Base-by-base conservation (phyloP, 1,140 invertebrate genomes). In the Bombus huntii region DNA sequence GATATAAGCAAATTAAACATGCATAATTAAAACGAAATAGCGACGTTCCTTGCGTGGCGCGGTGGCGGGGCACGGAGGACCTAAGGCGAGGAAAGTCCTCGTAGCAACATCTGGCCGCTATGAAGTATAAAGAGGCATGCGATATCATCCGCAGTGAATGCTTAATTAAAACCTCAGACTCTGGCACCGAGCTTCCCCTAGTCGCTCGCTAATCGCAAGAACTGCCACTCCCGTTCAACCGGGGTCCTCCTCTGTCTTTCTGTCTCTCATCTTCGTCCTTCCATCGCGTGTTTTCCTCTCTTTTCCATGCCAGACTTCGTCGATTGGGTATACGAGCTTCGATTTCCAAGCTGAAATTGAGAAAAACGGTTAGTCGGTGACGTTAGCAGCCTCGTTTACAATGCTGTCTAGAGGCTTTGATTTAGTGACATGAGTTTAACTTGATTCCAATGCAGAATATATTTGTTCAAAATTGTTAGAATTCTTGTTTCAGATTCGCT, bases 91-190 rank as follows among this genome's bases (percentile, higher is more conserved):
- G 88, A 89, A 89, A 82, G 80, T 85, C 81, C 87, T 90, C 90
- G 92, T 91, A 93, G 93, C 92, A 94, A 93, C 94, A 95, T 94
- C 94, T 95, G 94, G 92, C 91, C 83, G 93, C 92, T 94, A 94
- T 94, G 94, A 95, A 94, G 94, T 94, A 94, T 94, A 95, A 94
- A 95, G 94, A 94, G 93, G 93, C 92, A 92, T 92, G 93, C 92
- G 94, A 94, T 94, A 94, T 94, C 94, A 94, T 95, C 94, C 93
- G 91, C 92, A 93, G 92, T 93, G 94, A 94, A 95, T 94, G 93
- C 94, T 95, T 95, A 95, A 95, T 95, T 95, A 95, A 95, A 95
- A 95, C 94, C 93, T 94, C 94, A 95, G 93, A 94, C 94, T 92
- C 88, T 73, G 65, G 89, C 86, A 87, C 81, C 85, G 85, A 88